Evolutionary conservation across 2,888 invertebrate species (phyloP), one percentile per base, ranked within the genome.

Genomic region (Unio delphinus): DNA sequence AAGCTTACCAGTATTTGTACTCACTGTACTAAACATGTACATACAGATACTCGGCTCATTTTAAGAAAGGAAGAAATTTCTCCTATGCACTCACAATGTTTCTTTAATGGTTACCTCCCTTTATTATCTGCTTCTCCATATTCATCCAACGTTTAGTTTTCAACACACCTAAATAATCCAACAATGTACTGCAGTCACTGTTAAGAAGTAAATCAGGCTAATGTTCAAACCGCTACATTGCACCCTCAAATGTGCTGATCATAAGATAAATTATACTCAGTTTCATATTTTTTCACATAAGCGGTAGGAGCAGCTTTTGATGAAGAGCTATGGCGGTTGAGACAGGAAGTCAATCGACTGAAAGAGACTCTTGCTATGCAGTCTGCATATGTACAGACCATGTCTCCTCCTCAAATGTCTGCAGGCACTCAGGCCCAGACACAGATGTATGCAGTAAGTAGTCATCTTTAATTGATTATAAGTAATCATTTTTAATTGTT

Each of bases 311-410:
- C 83, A 23, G 80, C 76, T 3, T 82, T 83, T 68, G 86, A 87
- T 75, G 83, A 85, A 57, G 86, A 86, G 62, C 66, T 87, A 45
- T 84, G 85, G 83, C 72, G 78, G 55, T 69, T 86, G 20, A 72
- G 84, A 68, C 83, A 84, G 68, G 85, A 86, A 71, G 86, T 87
- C n/a, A 84, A 83, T 75, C 79, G 76, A 23, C 73, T 87, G 63
- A 86, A 84, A 68, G 85, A 86, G 64, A 86, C 85, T 0, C 74
- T 87, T 56, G 86, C 85, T 56, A 86, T 85, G 84, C 87, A 87
- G 80, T 83, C 84, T 20, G 84, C 85, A 0, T 84, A 84, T 68
- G 80, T 86, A 18, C 83, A 87, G 73, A 80, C 81, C 45, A 84
- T 86, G 85, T 80, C 79, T 6, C 74, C 80, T 34, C 72, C 74